A percentile compares a stretch with the other conserved stretches of the same genome.
These are phyloP conservation scores for Trichoplusia ni DNA, from an alignment of 1,140 invertebrate species.

Conservation along the genomic window DNA sequence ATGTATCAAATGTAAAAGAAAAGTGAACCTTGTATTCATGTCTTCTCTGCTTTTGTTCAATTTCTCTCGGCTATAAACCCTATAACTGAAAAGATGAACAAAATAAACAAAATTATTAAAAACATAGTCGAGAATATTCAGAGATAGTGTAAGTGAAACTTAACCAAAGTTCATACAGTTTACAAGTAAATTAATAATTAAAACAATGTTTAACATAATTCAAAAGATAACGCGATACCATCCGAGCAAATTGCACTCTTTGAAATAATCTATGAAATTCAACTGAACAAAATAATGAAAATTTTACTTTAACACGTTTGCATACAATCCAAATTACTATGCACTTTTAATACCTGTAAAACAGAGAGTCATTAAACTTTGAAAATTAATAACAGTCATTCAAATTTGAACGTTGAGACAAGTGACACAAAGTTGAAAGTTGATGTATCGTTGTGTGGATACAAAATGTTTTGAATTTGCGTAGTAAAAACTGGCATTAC, in stretches of 20 bases:
- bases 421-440: background rate
- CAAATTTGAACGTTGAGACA: background rate
- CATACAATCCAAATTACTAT: background rate
- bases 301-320: background rate
- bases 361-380: slow-evolving; percentile 26
- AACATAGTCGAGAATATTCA: too few species aligned
- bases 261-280: background rate
- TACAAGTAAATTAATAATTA: background rate
- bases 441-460: background rate
- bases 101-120: too few species aligned
- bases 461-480: background rate
- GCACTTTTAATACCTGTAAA: background rate
- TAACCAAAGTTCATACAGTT: background rate
- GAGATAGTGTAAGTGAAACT: background rate
- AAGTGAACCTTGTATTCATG: too few species aligned
- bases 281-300: background rate
- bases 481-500: background rate
- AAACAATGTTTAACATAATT: background rate
- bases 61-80: too few species aligned
- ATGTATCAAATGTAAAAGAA: too few species aligned
- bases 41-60: too few species aligned
- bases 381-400: background rate
- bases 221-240: background rate
- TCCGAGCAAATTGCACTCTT: slow-evolving; percentile 12
- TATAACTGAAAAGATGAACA: too few species aligned